Percentiles rank a stretch among this genome's conserved stretches.
Evolutionary conservation across 2,888 invertebrate genomes (phyloP).

Genomic region (Heterodera filipjevi): DNA sequence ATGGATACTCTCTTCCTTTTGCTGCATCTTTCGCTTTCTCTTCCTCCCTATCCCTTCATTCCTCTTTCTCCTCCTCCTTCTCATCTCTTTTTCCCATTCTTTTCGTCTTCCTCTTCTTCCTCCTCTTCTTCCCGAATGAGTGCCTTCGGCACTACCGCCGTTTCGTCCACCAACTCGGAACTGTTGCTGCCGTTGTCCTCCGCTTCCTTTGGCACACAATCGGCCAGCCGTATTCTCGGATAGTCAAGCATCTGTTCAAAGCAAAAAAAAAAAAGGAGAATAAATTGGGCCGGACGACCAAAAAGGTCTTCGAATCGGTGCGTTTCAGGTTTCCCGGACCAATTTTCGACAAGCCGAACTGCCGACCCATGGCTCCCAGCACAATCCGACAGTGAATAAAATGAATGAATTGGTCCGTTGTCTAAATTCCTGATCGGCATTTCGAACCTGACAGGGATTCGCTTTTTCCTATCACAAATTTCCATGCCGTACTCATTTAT

Average conservation of each 20-base stretch:
- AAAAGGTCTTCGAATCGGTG: too few relatives aligned
- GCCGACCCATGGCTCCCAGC: too few relatives aligned
- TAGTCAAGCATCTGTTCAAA: constrained; percentile 36
- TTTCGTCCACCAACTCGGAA: constrained; percentile 46
- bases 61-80: background rate
- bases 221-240: constrained; percentile 44
- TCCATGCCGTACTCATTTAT: too few relatives aligned
- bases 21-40: background rate
- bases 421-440: too few relatives aligned
- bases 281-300: background rate
- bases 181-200: constrained; percentile 37
- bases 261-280: background rate
- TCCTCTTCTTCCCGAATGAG: constrained; percentile 19
- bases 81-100: background rate
- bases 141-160: constrained; percentile 13
- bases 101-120: constrained; percentile 24
- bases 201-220: constrained; percentile 53
- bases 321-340: too few relatives aligned
- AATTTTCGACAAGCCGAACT: too few relatives aligned
- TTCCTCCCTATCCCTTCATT: background rate
- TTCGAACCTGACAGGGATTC: too few relatives aligned
- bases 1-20: too few relatives aligned
- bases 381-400: too few relatives aligned
- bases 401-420: too few relatives aligned
- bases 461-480: too few relatives aligned